These are phyloP conservation scores for Agelastica alni DNA, from an alignment of 2,888 invertebrate genomes.

Conservation along the genomic window DNA sequence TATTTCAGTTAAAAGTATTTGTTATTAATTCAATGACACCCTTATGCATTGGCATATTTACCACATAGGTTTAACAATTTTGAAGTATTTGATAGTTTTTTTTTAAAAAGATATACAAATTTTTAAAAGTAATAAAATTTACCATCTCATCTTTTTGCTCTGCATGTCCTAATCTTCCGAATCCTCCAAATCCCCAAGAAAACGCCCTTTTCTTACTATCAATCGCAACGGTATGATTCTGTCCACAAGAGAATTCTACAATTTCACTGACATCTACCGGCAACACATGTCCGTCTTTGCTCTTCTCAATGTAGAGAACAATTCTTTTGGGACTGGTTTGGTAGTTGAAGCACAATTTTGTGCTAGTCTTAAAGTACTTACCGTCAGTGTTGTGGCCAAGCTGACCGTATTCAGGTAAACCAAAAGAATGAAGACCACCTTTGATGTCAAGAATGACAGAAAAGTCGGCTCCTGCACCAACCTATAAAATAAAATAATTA, in stretches of 20 bases:
- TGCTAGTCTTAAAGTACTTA: slow-evolving; percentile 89
- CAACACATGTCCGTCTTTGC: slow-evolving; percentile 80
- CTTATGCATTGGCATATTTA: no score
- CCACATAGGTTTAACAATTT: no score
- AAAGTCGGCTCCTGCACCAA: slow-evolving; percentile 89
- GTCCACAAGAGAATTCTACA: slow-evolving; percentile 87
- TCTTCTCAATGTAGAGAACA: slow-evolving; percentile 84
- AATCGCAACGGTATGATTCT: slow-evolving; percentile 88
- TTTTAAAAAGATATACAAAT: not conserved
- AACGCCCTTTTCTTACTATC: slow-evolving; percentile 87
- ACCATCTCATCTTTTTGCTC: slow-evolving; percentile 92
- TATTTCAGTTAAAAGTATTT: no score
- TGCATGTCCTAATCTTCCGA: slow-evolving; percentile 90
- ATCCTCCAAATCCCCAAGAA: slow-evolving; percentile 96
- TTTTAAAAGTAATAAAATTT: slow-evolving; percentile 6
- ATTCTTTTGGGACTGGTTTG: slow-evolving; percentile 85
- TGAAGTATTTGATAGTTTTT: no score
- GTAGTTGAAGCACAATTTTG: slow-evolving; percentile 84
- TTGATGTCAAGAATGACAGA: slow-evolving; percentile 88
- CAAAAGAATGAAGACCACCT: slow-evolving; percentile 88
- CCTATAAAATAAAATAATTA: slow-evolving; percentile 37
- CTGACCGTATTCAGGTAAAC: slow-evolving; percentile 91
- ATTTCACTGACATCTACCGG: slow-evolving; percentile 86
- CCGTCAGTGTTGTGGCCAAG: slow-evolving; percentile 94
- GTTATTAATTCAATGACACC: no score